Base-by-base conservation (phyloP, 2,797 vertebrate genomes). In the Manis crassicaudata region DNA sequence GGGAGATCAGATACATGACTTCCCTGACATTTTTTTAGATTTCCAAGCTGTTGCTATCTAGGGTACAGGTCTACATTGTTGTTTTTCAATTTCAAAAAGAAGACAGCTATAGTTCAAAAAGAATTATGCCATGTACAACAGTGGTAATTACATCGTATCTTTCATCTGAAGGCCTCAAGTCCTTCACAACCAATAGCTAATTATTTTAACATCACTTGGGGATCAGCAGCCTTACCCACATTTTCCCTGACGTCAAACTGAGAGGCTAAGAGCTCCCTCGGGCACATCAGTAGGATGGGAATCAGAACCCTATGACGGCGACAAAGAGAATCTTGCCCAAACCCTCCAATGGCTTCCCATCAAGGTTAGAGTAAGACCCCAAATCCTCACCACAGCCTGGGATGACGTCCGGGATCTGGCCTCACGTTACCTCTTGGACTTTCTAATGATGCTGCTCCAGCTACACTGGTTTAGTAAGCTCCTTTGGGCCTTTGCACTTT, bases 121-220 rank as follows among this genome's bases (percentile, higher is more conserved):
- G 9, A 46, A 46, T 46, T 46, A 46, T 10, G 92, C 46, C 58
- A 72, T 56, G 79, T 21, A 75, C 23, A 83, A 89, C 25, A 90
- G 67, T 35, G 73, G 32, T 63, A 60, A 96, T 81, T 79, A 93
- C 6, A 68, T n/a, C 54, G 50, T 65, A 82, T 40, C 16, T 92
- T 84, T 88, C 65, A 90, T 62, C 35, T 35, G 60, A 96, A 92
- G 56, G 58, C 21, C 68, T 82, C 58, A 35, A 85, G 35, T 52
- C 29, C 67, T 96, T 93, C 73, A 54, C 63, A 95, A 95, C 56
- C 43, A 79, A 68, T 6, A 93, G 32, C 37, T 92, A 88, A 88
- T 88, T 93, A 12, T 95, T 77, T 81, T 67, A 83, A 90, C 67
- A 23, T 70, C 32, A 17, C 11, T 72, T 35, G 4, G 21, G 10